Evolutionary conservation across 2,113 vertebrate genomes (phyloP).

Genomic region (Callipepla squamata): DNA sequence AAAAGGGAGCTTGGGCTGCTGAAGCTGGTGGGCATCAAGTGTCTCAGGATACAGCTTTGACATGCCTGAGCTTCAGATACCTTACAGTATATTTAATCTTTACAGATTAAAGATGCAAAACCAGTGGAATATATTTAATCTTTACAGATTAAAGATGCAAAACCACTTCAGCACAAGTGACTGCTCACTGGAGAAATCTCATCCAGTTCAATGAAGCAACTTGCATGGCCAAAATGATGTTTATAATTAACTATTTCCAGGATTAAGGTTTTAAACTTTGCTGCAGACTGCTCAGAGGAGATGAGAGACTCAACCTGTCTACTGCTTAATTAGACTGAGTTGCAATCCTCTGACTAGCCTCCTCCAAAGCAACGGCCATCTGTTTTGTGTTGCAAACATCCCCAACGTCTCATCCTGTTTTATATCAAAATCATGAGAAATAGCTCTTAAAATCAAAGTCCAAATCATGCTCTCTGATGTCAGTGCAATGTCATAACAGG

Average conservation of each 20-base stretch:
- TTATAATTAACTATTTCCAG: slow-evolving; percentile 31
- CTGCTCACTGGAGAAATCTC: neutral
- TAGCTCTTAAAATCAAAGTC: slow-evolving; percentile 16
- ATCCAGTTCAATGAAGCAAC: neutral
- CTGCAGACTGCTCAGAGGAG: slow-evolving; percentile 39
- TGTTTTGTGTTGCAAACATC: neutral
- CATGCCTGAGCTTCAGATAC: neutral
- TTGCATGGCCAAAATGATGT: neutral
- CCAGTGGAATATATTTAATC: neutral
- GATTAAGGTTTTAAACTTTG: slow-evolving; percentile 18
- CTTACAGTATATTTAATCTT: neutral
- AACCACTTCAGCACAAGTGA: neutral
- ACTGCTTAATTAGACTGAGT: slow-evolving; percentile 5
- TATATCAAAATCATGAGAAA: neutral
- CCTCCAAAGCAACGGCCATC: slow-evolving; percentile 31
- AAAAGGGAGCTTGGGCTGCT: neutral
- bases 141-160: neutral
- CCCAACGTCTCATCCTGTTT: neutral
- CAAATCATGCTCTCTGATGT: neutral
- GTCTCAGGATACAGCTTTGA: neutral
- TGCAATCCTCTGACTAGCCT: slow-evolving; percentile 27
- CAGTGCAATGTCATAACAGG: neutral
- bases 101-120: neutral
- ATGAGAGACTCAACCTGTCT: slow-evolving; percentile 37
- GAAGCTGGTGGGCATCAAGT: neutral